Evolutionary conservation across 1,140 invertebrate genomes (phyloP).

Genomic region (Cotesia typhae): DNA sequence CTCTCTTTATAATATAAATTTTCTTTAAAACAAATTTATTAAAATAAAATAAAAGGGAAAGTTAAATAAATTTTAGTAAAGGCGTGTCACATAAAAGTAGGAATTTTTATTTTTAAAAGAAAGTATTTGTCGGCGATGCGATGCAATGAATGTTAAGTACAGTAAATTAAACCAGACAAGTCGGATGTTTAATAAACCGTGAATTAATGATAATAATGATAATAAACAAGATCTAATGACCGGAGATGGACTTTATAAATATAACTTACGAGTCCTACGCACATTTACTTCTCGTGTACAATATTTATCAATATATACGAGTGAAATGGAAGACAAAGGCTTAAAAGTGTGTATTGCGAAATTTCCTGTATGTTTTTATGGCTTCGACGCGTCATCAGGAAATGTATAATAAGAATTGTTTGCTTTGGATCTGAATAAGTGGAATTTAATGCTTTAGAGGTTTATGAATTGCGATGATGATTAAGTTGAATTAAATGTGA

Average conservation of each 20-base stretch:
- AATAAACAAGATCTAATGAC: conserved; percentile 45
- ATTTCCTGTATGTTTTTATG: too few relatives aligned
- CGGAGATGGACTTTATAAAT: conserved; percentile 35
- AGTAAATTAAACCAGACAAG: conserved; percentile 6
- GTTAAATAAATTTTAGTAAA: too few relatives aligned
- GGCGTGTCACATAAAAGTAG: too few relatives aligned
- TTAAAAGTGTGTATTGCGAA: too few relatives aligned
- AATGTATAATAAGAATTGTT: too few relatives aligned
- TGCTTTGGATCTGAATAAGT: background rate
- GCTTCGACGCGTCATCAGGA: too few relatives aligned
- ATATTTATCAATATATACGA: background rate
- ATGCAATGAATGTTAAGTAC: background rate
- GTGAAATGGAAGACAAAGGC: too few relatives aligned
- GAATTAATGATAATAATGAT: conserved; percentile 48
- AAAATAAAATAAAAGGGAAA: too few relatives aligned
- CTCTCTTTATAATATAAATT: too few relatives aligned
- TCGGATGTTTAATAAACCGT: conserved; percentile 14
- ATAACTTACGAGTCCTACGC: conserved; percentile 4
- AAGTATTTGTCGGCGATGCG: background rate
- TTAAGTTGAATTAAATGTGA: background rate
- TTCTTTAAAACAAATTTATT: too few relatives aligned
- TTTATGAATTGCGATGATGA: too few relatives aligned
- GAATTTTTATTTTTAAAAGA: too few relatives aligned
- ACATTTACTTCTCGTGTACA: background rate
- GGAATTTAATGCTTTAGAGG: background rate